Base-by-base conservation (phyloP, 2,888 invertebrate genomes). In the Tolmerus cingulatus region DNA sequence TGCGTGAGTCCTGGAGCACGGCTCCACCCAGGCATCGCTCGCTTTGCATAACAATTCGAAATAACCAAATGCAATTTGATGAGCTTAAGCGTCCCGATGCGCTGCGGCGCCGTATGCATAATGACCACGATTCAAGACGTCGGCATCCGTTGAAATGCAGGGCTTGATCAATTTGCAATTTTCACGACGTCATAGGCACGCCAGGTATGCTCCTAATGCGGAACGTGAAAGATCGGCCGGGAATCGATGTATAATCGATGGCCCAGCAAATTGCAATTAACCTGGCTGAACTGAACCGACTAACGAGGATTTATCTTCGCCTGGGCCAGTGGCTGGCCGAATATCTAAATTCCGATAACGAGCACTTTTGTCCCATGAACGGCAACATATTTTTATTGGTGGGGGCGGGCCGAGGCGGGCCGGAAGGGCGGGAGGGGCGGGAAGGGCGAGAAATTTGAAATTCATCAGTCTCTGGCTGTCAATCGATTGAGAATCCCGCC, bases 31-130 rank as follows among this genome's bases (percentile, higher is more conserved):
- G 19, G 43, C 12, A 43, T 16, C 34, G 14, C 55, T 30, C 57
- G 40, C 30, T 84, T 66, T 84, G 84, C 84, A 84, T 84, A 84
- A 84, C 66, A 84, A 84, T 66, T 37, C 23, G 40, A 74, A 51
- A 37, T 81, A 81, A 81, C 51, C 81, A 55, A 81, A 81, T 74
- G 84, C 74, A 84, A 84, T 84, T 84, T 66, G 40, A 84, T 37
- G 66, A 40, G 27, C 5, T n/a, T 81, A 34, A 27, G 23, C 55
- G 34, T 30, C 30, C 23, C 57, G 81, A 81, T 55, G 55, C 81
- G 23, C 27, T 23, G 7, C 78, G 7, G 55, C 37, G 23, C 34
- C 27, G 84, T 8, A 66, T 84, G 57, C 84, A 84, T 66, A 84
- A 84, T 84, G n/a, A 40, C 51, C 23, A 66, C 19, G 74, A 66